phyloP scores from a whole-genome alignment of 2,888 invertebrate genomes.

The Cenopis cana region DNA sequence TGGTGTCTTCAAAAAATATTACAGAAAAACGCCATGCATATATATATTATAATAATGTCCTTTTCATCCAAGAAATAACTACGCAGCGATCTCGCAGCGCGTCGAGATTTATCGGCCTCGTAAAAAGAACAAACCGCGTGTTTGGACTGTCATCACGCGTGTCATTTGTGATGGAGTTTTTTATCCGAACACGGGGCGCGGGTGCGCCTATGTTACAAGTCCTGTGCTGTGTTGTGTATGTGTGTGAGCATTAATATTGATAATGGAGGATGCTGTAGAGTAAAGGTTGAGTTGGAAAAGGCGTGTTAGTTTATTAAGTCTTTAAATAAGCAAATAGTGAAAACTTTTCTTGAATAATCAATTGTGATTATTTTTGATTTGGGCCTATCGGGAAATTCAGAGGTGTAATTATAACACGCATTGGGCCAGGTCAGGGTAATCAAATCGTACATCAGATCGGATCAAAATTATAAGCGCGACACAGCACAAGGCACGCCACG shows the following conservation, averaged over 20 bases:
- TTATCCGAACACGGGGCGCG: slow-evolving; percentile 49
- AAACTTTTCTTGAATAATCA: too few relatives aligned
- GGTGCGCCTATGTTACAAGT: slow-evolving; percentile 45
- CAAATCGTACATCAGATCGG: not conserved
- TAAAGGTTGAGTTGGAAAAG: too few relatives aligned
- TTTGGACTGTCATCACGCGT: slow-evolving; percentile 61
- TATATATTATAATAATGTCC: slow-evolving; percentile 62
- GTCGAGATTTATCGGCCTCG: slow-evolving; percentile 73
- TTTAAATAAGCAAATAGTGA: too few relatives aligned
- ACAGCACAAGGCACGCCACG: not conserved
- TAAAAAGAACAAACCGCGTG: slow-evolving; percentile 69
- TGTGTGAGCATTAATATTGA: too few relatives aligned
- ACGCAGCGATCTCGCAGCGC: slow-evolving; percentile 57
- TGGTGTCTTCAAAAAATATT: slow-evolving; percentile 63
- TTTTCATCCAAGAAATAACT: slow-evolving; percentile 51
- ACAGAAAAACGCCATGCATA: slow-evolving; percentile 62
- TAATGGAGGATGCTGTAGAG: too few relatives aligned
- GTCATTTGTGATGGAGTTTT: slow-evolving; percentile 61
- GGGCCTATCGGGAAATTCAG: too few relatives aligned
- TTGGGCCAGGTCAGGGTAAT: not conserved
- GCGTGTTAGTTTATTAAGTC: too few relatives aligned
- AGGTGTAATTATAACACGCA: too few relatives aligned
- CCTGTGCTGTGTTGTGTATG: too few relatives aligned
- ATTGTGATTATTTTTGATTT: too few relatives aligned
- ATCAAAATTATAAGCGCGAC: not conserved